These are phyloP conservation scores for Cantharis rufa DNA, from an alignment of 2,888 invertebrate genomes.

Conservation along the genomic window DNA sequence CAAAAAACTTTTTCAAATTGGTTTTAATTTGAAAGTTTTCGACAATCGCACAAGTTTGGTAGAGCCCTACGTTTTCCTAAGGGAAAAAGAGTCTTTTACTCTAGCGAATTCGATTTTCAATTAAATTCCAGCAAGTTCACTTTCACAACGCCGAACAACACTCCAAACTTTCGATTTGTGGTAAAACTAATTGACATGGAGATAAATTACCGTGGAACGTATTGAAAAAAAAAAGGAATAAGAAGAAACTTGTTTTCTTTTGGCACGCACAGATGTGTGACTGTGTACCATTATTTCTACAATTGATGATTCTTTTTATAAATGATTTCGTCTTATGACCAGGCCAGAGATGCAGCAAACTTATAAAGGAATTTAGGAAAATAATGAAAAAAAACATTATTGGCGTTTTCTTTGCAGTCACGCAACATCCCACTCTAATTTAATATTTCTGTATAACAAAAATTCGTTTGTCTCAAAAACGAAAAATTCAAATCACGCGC, in stretches of 20 bases:
- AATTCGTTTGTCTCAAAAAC: not conserved
- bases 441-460: slow-evolving; percentile 6
- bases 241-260: slow-evolving; percentile 33
- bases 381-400: slow-evolving; percentile 22
- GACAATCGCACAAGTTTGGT: slow-evolving; percentile 8
- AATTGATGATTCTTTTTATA: slow-evolving; percentile 27
- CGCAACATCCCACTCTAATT: slow-evolving; percentile 22
- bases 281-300: slow-evolving; percentile 30
- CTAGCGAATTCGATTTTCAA: slow-evolving; percentile 25
- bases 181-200: slow-evolving; percentile 39
- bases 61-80: not conserved
- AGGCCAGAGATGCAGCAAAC: not conserved
- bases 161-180: slow-evolving; percentile 36
- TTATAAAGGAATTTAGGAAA: slow-evolving; percentile 12
- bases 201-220: slow-evolving; percentile 35
- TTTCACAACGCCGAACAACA: slow-evolving; percentile 25
- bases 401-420: slow-evolving; percentile 16
- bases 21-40: slow-evolving; percentile 30
- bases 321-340: slow-evolving; percentile 21
- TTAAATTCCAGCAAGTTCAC: slow-evolving; percentile 29
- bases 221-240: slow-evolving; percentile 26
- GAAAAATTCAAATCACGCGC: not conserved
- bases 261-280: slow-evolving; percentile 35
- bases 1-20: slow-evolving; percentile 17
- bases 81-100: not conserved